Evolutionary conservation across 2,113 vertebrate genomes (phyloP).

Genomic region (Erpornis zantholeuca): DNA sequence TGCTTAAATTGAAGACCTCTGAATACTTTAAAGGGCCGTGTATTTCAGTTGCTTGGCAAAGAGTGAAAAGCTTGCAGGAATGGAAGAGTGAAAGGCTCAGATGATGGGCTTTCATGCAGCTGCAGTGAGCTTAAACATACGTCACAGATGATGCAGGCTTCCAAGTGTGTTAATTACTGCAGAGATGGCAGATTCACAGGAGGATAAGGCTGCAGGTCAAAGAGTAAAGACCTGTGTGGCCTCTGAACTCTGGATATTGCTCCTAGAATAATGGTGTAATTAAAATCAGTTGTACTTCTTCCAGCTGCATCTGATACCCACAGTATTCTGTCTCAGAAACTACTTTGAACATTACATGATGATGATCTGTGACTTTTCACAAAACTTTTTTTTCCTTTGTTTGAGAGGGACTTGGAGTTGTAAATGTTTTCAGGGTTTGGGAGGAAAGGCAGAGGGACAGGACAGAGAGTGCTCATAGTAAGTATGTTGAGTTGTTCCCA

Average conservation of each 20-base stretch:
- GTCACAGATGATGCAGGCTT: background rate
- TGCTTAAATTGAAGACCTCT: background rate
- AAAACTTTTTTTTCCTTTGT: background rate
- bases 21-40: background rate
- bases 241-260: background rate
- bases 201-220: background rate
- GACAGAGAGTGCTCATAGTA: background rate
- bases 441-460: background rate
- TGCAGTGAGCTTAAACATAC: background rate
- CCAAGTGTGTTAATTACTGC: background rate
- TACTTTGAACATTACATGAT: background rate
- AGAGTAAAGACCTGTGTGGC: background rate
- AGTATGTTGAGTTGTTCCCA: background rate
- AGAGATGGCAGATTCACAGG: background rate
- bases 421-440: background rate
- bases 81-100: background rate
- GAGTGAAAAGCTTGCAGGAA: background rate
- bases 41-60: conserved; percentile 15
- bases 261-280: background rate
- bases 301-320: background rate
- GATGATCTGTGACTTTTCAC: background rate
- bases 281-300: background rate
- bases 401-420: background rate
- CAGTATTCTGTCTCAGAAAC: background rate
- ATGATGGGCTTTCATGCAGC: background rate